Percentiles rank a stretch among this genome's conserved stretches.
Conservation (phyloP, 2,797 vertebrate species). For the Acanthornis magna region DNA sequence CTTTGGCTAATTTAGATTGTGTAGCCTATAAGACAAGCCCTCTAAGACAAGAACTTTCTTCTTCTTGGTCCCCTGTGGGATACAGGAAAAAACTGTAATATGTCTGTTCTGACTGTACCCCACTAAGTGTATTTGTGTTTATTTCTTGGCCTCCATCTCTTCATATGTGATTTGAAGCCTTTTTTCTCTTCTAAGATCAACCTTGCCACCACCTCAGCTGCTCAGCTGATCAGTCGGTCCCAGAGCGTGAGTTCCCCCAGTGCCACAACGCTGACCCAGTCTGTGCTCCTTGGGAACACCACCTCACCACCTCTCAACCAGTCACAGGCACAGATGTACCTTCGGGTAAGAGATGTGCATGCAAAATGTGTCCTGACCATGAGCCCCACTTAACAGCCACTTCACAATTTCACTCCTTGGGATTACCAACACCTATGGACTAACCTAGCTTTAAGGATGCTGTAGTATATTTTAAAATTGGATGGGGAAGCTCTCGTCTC, state of each 20-base stretch:
- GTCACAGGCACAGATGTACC: slow-evolving; percentile 94
- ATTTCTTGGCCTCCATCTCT: not conserved
- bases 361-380: not conserved
- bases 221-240: slow-evolving; percentile 79
- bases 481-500: not conserved
- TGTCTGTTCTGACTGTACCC: not conserved
- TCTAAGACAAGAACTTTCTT: not conserved
- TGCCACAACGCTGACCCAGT: slow-evolving; percentile 90
- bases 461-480: not conserved
- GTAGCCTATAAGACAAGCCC: not conserved
- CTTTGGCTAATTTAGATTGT: not conserved
- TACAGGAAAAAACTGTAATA: not conserved
- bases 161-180: not conserved
- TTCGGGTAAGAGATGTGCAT: slow-evolving; percentile 82
- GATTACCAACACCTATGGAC: not conserved
- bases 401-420: not conserved
- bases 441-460: not conserved
- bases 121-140: not conserved
- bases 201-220: slow-evolving; percentile 79
- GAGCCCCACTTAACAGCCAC: not conserved
- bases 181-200: slow-evolving; percentile 73
- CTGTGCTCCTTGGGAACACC: slow-evolving; percentile 90
- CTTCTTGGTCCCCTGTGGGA: not conserved
- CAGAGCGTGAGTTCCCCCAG: slow-evolving; percentile 86
- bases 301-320: slow-evolving; percentile 84